Conservation (phyloP, 2,113 vertebrate genomes). For the Syngnathus floridae region DNA sequence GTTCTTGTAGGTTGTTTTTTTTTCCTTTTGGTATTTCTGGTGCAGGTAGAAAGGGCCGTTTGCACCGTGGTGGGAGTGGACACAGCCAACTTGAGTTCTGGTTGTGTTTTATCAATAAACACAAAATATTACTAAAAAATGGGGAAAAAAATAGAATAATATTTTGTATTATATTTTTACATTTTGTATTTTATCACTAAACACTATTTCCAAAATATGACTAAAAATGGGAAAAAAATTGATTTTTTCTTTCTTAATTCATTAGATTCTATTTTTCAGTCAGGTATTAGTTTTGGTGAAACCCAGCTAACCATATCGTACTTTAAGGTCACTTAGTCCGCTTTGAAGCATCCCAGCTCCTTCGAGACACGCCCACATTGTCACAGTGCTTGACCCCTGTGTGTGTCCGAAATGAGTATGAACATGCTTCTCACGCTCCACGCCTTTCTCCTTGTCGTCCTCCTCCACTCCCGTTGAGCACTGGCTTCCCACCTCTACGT, state of each 20-base stretch:
- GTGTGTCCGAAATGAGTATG: conserved; percentile 29
- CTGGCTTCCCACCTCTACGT: conserved; percentile 54
- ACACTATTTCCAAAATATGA: too few relatives aligned
- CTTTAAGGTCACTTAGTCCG: conserved; percentile 41
- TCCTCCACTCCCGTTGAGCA: conserved; percentile 27
- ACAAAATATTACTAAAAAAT: too few relatives aligned
- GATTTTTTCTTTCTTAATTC: conserved; percentile 8
- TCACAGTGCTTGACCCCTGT: conserved; percentile 38
- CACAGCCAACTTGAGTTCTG: too few relatives aligned
- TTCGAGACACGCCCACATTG: conserved; percentile 30
- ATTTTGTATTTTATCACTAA: too few relatives aligned
- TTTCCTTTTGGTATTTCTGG: too few relatives aligned
- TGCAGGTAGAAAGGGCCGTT: too few relatives aligned
- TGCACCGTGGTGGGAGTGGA: too few relatives aligned
- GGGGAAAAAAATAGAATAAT: too few relatives aligned
- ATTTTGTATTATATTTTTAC: too few relatives aligned
- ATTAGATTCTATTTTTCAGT: conserved; percentile 13
- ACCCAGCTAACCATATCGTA: conserved; percentile 27
- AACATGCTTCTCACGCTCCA: conserved; percentile 36
- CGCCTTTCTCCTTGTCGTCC: background rate
- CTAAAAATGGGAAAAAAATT: background rate
- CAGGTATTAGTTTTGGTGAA: conserved; percentile 23
- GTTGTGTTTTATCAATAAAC: too few relatives aligned
- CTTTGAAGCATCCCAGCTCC: conserved; percentile 33
- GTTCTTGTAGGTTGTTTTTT: too few relatives aligned